These are phyloP conservation scores for Chrosomus eos DNA, from an alignment of 2,797 vertebrate species.

Conservation along the genomic window DNA sequence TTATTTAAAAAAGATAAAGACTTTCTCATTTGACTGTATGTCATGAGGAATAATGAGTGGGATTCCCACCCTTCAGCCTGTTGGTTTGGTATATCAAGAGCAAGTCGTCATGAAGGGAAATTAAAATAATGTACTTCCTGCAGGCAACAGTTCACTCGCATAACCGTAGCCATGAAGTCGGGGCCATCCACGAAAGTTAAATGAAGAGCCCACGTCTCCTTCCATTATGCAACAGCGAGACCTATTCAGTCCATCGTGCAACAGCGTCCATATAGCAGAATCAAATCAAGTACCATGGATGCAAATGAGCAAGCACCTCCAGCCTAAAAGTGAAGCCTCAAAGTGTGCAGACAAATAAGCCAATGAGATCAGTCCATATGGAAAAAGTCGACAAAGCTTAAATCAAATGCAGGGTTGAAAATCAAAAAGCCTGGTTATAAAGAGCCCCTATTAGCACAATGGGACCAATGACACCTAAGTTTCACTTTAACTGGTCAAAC, in stretches of 20 bases:
- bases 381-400: background rate
- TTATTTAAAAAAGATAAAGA: constrained; percentile 48
- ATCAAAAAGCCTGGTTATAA: background rate
- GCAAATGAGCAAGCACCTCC: background rate
- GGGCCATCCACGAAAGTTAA: background rate
- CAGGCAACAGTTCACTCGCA: background rate
- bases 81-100: constrained; percentile 41
- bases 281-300: background rate
- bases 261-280: background rate
- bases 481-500: background rate
- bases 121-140: background rate
- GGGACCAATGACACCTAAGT: background rate
- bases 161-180: background rate
- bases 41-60: constrained; percentile 44
- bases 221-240: background rate
- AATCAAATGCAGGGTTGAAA: background rate
- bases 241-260: background rate
- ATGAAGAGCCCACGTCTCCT: background rate
- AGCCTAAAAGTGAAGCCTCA: background rate
- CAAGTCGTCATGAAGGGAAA: background rate
- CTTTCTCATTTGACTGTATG: constrained; percentile 30
- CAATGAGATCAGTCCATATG: background rate
- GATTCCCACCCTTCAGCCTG: constrained; percentile 35
- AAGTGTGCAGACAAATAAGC: background rate
- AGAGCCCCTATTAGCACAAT: background rate